Evolutionary conservation across 2,113 vertebrate species (phyloP), one percentile per base, ranked within the genome.

Genomic region (Otis tarda): DNA sequence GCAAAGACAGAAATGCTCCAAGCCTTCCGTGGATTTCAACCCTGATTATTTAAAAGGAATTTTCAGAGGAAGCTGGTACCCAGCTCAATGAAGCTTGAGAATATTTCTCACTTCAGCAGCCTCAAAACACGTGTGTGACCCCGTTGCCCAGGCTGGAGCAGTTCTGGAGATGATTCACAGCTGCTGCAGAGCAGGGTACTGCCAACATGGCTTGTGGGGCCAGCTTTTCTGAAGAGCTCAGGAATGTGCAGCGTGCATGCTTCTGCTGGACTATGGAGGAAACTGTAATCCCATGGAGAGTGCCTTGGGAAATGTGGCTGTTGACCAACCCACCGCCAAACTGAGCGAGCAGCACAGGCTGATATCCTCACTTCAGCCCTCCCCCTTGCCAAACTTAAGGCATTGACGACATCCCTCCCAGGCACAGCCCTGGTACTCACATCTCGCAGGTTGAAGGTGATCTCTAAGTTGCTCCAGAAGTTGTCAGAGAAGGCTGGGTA

Each of bases 391-490:
- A 79, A 12, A 60, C 73, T 60, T 27, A 69, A 77, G 60, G 41
- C 75, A 35, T 0, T 69, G 64, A n/a, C 21, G 30, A 30, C 37
- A 15, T 13, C 76, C 43, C 24, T 81, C 43, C 27, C 35, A 7
- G 33, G 35, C 60, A 30, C 64, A 76, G 41, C 65, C 22, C 70
- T 69, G 55, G 68, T 76, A 98, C 99, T 99, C 98, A 99, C 99
- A 95, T 99, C 99, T 98, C 98, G 98, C 65, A 99, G 97, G 97
- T 99, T 99, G 97, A 99, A 99, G 64, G 99, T 99, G 98, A 99
- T 99, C 96, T 99, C 99, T 84, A 99, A 87, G 97, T 99, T 99
- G 96, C 97, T 98, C 99, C 99, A 99, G 98, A 99, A 99, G 91
- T 97, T 97, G 97, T 99, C 98, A 1, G 99, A 98, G 88, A 99